These are phyloP conservation scores for Pelobates fuscus DNA, from an alignment of 2,113 vertebrate species.

Conservation along the genomic window DNA sequence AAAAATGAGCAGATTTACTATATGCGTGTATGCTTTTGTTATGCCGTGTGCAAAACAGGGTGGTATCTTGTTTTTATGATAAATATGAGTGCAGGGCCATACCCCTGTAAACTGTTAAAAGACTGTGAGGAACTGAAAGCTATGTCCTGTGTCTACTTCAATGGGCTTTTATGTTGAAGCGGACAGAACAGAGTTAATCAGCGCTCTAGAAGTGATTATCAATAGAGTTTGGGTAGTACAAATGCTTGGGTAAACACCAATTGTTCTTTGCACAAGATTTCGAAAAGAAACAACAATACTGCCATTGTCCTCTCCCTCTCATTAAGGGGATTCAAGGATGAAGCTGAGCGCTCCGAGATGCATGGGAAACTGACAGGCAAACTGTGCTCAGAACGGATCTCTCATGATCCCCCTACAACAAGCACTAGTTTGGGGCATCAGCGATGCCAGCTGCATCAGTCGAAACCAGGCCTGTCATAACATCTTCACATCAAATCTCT, in stretches of 20 bases:
- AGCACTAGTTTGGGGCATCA: slow-evolving; percentile 71
- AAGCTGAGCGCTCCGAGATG: slow-evolving; percentile 61
- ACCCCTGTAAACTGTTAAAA: slow-evolving; percentile 57
- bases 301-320: slow-evolving; percentile 83
- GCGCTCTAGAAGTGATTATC: slow-evolving; percentile 78
- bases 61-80: slow-evolving; percentile 52
- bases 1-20: slow-evolving; percentile 36
- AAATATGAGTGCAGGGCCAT: slow-evolving; percentile 51
- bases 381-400: slow-evolving; percentile 63
- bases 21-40: slow-evolving; percentile 30
- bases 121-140: slow-evolving; percentile 57
- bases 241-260: slow-evolving; percentile 84
- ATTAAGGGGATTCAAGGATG: slow-evolving; percentile 71
- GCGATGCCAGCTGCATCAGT: slow-evolving; percentile 70
- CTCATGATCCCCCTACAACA: slow-evolving; percentile 71
- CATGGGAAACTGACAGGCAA: slow-evolving; percentile 76
- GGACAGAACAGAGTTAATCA: slow-evolving; percentile 78
- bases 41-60: slow-evolving; percentile 57
- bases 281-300: slow-evolving; percentile 78
- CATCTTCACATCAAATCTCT: slow-evolving; percentile 82
- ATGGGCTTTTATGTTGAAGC: slow-evolving; percentile 71
- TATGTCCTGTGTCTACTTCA: slow-evolving; percentile 61
- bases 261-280: slow-evolving; percentile 79
- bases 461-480: slow-evolving; percentile 86
- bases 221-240: slow-evolving; percentile 68